Evolutionary conservation across 2,888 invertebrate genomes (phyloP).

Genomic region (Sinopyrophorus schimmeli): DNA sequence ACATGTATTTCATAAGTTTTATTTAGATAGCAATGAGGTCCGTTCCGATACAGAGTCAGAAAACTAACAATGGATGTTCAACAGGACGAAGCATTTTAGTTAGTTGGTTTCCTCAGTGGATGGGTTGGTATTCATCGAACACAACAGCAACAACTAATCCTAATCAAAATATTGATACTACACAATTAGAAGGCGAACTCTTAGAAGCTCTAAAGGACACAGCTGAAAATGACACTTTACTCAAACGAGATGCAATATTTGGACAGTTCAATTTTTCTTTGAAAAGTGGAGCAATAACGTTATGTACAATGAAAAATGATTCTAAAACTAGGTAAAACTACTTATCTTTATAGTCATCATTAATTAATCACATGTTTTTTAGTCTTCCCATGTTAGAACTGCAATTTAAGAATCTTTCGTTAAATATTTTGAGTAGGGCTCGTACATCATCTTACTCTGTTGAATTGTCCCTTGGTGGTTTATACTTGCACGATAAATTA

Average conservation of each 20-base stretch:
- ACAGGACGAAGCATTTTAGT: slow-evolving; percentile 75
- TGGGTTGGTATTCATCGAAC: slow-evolving; percentile 76
- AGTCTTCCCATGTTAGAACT: slow-evolving; percentile 68
- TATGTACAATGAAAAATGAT: slow-evolving; percentile 56
- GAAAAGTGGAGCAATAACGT: slow-evolving; percentile 69
- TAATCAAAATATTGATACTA: slow-evolving; percentile 42
- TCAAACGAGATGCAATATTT: slow-evolving; percentile 87
- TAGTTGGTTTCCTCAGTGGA: slow-evolving; percentile 93
- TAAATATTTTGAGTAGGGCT: slow-evolving; percentile 84
- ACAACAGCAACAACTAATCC: slow-evolving; percentile 38
- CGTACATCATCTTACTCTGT: slow-evolving; percentile 82
- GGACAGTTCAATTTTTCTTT: slow-evolving; percentile 86
- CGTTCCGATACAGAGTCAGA: slow-evolving; percentile 58
- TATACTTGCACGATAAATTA: slow-evolving; percentile 79
- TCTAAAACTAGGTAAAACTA: slow-evolving; percentile 44
- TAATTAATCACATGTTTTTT: too few species aligned
- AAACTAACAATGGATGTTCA: slow-evolving; percentile 51
- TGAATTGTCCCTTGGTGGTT: slow-evolving; percentile 77
- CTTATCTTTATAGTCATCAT: slow-evolving; percentile 7
- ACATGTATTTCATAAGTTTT: too few species aligned
- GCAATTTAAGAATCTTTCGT: slow-evolving; percentile 76
- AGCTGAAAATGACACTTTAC: slow-evolving; percentile 81
- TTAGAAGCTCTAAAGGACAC: slow-evolving; percentile 82
- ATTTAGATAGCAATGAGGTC: slow-evolving; percentile 65
- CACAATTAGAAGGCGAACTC: slow-evolving; percentile 74